Evolutionary conservation across 2,888 invertebrate genomes (phyloP).

Genomic region (Cephus pulcher): DNA sequence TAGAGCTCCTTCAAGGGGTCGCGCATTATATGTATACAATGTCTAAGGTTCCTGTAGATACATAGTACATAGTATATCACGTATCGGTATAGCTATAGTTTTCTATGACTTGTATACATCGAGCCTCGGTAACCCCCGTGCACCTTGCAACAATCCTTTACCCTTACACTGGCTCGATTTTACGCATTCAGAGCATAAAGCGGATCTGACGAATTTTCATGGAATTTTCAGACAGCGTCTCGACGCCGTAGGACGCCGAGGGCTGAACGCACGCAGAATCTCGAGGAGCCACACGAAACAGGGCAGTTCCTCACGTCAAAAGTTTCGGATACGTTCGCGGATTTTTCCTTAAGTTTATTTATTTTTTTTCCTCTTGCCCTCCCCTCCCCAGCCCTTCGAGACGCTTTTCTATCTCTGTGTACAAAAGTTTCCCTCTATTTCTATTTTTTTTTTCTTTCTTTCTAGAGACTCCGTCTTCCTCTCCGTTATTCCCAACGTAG

Average conservation of each 20-base stretch:
- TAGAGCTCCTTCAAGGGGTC: not conserved
- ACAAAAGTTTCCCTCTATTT: not conserved
- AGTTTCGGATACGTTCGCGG: not conserved
- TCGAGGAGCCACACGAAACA: not conserved
- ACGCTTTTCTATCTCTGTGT: not conserved
- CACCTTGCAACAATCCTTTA: not conserved
- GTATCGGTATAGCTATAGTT: not conserved
- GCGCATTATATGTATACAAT: not conserved
- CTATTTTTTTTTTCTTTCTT: not conserved
- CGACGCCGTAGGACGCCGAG: not conserved
- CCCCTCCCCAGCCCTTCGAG: not conserved
- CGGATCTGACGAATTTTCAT: not conserved
- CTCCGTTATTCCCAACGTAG: not conserved
- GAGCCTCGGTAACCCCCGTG: not conserved
- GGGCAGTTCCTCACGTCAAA: not conserved
- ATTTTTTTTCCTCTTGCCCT: not conserved
- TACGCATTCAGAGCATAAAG: not conserved
- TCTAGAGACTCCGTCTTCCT: not conserved
- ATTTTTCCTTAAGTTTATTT: not conserved
- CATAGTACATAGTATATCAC: not conserved
- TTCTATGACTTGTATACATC: not conserved
- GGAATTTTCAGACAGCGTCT: not conserved
- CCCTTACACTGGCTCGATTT: not conserved
- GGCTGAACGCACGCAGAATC: not conserved
- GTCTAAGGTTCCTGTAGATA: not conserved